phyloP scores from a whole-genome alignment of 2,113 vertebrate genomes.

The Myrmecobius fasciatus region DNA sequence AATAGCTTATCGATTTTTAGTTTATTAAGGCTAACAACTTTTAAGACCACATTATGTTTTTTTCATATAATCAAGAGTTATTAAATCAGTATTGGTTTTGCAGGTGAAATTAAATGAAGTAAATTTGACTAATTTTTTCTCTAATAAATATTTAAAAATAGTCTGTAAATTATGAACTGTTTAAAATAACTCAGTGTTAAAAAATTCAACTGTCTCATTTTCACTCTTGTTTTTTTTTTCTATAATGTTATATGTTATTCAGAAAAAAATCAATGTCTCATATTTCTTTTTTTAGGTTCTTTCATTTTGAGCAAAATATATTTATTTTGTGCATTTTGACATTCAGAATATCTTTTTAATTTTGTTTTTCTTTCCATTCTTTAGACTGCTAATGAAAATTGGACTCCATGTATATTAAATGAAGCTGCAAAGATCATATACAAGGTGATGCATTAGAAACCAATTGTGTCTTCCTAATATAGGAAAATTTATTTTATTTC shows the following conservation, averaged over 20 bases:
- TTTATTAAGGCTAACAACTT: not conserved
- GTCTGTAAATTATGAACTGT: not conserved
- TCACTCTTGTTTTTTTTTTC: not conserved
- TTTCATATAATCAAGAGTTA: not conserved
- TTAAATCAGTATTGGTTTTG: not conserved
- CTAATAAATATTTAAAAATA: not conserved
- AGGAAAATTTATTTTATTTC: not conserved
- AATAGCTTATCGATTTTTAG: not conserved
- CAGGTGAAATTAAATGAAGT: not conserved
- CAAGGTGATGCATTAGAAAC: conserved; percentile 87
- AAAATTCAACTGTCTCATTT: not conserved
- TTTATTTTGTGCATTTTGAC: not conserved
- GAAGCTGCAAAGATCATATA: conserved; percentile 96
- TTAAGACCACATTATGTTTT: not conserved
- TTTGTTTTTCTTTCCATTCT: conserved; percentile 59
- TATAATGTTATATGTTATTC: not conserved
- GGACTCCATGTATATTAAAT: conserved; percentile 94
- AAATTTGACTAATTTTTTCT: not conserved
- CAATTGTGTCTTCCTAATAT: conserved; percentile 25
- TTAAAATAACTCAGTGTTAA: not conserved
- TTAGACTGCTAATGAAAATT: conserved; percentile 95
- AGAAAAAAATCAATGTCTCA: not conserved
- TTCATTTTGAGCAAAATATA: not conserved
- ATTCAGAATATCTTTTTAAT: not conserved
- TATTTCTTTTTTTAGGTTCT: not conserved